phyloP scores from a whole-genome alignment of 2,113 vertebrate genomes.

The Neomonachus schauinslandi region DNA sequence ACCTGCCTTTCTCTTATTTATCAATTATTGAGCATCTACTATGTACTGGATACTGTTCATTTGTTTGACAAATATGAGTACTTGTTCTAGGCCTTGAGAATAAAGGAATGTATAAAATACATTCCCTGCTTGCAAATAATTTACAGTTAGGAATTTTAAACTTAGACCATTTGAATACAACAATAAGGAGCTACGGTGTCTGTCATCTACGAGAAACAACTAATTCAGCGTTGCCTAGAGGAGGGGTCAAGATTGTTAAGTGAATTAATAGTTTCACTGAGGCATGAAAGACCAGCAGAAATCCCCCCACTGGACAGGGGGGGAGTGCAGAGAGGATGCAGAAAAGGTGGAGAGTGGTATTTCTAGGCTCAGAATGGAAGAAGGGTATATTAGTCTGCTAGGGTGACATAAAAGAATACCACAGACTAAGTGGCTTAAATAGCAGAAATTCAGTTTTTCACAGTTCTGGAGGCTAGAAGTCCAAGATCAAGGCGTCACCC shows the following conservation, averaged over 20 bases:
- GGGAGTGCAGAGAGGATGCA: background rate
- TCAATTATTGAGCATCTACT: background rate
- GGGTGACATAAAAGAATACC: background rate
- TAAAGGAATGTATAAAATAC: background rate
- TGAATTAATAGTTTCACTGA: background rate
- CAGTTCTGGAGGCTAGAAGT: background rate
- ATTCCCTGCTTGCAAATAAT: background rate
- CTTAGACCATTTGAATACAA: background rate
- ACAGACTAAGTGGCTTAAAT: background rate
- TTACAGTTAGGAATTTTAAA: slow-evolving; percentile 18
- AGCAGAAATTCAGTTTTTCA: background rate
- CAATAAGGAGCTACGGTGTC: background rate
- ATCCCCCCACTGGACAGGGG: too few species aligned
- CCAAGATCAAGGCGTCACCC: background rate
- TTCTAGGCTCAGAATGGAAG: background rate
- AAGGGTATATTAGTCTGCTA: background rate
- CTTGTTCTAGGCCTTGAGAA: background rate
- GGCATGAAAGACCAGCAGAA: background rate
- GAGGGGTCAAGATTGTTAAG: background rate
- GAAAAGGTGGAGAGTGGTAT: background rate
- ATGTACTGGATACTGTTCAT: background rate
- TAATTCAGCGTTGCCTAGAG: background rate
- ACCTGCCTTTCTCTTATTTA: background rate
- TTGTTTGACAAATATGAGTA: background rate
- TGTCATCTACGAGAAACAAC: background rate